Evolutionary conservation across 2,888 invertebrate genomes (phyloP).

Genomic region (Trissoscelio sp.): DNA sequence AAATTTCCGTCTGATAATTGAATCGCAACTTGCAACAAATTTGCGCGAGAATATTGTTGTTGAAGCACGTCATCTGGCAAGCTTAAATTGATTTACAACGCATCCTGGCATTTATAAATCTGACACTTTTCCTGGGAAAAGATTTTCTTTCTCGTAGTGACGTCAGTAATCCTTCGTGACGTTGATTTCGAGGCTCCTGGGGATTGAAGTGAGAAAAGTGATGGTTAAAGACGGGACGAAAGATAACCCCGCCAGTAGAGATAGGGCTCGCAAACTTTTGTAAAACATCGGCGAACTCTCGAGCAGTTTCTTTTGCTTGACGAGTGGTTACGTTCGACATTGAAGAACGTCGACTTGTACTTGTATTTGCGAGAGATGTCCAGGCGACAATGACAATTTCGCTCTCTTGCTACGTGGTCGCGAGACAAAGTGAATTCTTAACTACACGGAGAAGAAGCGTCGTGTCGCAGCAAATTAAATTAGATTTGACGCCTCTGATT

Average conservation of each 20-base stretch:
- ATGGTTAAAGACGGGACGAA: slow-evolving; percentile 33
- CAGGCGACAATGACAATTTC: slow-evolving; percentile 46
- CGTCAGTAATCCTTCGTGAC: slow-evolving; percentile 30
- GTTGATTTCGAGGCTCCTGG: slow-evolving; percentile 28
- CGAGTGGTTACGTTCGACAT: slow-evolving; percentile 33
- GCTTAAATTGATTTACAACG: slow-evolving; percentile 53
- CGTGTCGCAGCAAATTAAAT: slow-evolving; percentile 53
- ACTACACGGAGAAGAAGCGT: slow-evolving; percentile 25
- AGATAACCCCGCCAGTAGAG: slow-evolving; percentile 46
- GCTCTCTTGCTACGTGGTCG: slow-evolving; percentile 24
- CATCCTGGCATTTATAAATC: slow-evolving; percentile 48
- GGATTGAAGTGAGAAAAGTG: slow-evolving; percentile 19
- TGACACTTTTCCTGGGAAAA: slow-evolving; percentile 35
- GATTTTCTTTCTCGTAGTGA: slow-evolving; percentile 29
- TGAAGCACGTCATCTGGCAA: slow-evolving; percentile 5
- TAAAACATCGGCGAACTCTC: slow-evolving; percentile 55
- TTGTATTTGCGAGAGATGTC: slow-evolving; percentile 47
- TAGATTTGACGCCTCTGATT: slow-evolving; percentile 48
- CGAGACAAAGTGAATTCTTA: slow-evolving; percentile 60
- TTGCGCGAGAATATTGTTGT: slow-evolving; percentile 1
- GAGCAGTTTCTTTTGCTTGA: slow-evolving; percentile 19
- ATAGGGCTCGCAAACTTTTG: slow-evolving; percentile 60
- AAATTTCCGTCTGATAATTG: slow-evolving; percentile 28
- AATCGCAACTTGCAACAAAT: slow-evolving; percentile 24
- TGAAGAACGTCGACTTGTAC: slow-evolving; percentile 1